Percentiles rank a stretch among this genome's conserved stretches.
Conservation (phyloP, 1,140 invertebrate species). For the Eciton burchellii region DNA sequence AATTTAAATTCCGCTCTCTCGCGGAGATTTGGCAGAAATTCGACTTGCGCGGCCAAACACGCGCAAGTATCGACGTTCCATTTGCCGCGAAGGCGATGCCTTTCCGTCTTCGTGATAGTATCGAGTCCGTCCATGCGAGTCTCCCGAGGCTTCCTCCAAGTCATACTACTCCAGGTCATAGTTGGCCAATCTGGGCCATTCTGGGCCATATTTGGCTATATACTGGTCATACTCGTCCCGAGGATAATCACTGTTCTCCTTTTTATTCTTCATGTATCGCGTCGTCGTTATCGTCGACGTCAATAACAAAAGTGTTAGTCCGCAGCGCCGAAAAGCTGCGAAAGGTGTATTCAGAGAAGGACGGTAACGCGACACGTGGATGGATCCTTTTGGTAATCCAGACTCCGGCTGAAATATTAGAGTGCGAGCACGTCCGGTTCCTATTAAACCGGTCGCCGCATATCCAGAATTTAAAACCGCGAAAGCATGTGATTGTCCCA, state of each 20-base stretch:
- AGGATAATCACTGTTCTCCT: too few relatives aligned
- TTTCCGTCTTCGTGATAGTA: slow-evolving; percentile 1
- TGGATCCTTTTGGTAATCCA: slow-evolving; percentile 69
- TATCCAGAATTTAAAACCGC: slow-evolving; percentile 35
- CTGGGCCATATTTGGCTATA: too few relatives aligned
- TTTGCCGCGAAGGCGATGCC: slow-evolving; percentile 22
- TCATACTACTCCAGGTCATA: too few relatives aligned
- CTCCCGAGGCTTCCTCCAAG: slow-evolving; percentile 4
- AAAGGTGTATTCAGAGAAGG: slow-evolving; percentile 31
- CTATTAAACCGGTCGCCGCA: slow-evolving; percentile 67
- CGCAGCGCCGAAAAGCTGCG: not conserved
- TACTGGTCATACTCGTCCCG: too few relatives aligned
- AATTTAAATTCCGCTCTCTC: slow-evolving; percentile 19
- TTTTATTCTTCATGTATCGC: slow-evolving; percentile 27
- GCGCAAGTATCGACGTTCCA: slow-evolving; percentile 16
- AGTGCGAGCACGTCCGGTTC: slow-evolving; percentile 74
- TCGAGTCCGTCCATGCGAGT: slow-evolving; percentile 8
- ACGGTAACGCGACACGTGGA: slow-evolving; percentile 31
- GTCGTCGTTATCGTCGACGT: not conserved
- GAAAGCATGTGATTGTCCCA: not conserved
- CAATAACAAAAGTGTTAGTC: slow-evolving; percentile 7
- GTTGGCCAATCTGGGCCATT: too few relatives aligned
- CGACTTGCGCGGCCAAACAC: not conserved
- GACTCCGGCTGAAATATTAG: slow-evolving; percentile 80
- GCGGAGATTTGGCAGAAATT: slow-evolving; percentile 11